Evolutionary conservation across 2,888 invertebrate genomes (phyloP), one percentile per base, ranked within the genome.

Genomic region (Agrochola lota): DNA sequence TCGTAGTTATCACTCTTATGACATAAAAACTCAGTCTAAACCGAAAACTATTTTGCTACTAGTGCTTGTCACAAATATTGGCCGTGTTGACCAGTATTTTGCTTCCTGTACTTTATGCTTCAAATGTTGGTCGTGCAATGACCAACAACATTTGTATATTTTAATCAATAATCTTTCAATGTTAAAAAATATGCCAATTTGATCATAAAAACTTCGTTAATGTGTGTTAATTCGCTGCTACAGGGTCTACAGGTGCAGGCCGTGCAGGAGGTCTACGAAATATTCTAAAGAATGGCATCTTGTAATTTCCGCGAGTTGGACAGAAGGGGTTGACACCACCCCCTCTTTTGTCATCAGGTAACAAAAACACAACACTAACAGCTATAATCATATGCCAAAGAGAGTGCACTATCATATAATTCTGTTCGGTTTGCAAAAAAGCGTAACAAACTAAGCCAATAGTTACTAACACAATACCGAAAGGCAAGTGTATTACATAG

Each of bases 381-480:
- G 99, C 99, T 94, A 99, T 98, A 62, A 98, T 97, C 93, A 98
- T 97, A 94, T 99, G 99, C 99, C 99, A 99, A 62, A 98, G 92
- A 74, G 99, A 99, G 95, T 99, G 99, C 8, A 99, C 97, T 90
- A 98, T 98, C 92, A 98, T 98, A 94, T 99, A 99, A 97, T 99
- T 99, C 88, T 98, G 97, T 85, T 98, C 97, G 0, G 99, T 99
- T 94, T 99, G 98, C 72, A 99, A 95, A 90, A 99, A 98, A 35
- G 98, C 98, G 93, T 98, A 99, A 90, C 98, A 98, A n/a, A 98
- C 92, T 49, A 99, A 95, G 0, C 99, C 99, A 2, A 98, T 92
- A 17, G 97, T 95, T 1, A 98, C 98, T 63, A 98, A 94, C 55
- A 97, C 90, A 7, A 98, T 90, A 9, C 99, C 99, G 8, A 98